Evolutionary conservation across 1,140 invertebrate species (phyloP).

Genomic region (Caenorhabditis latens): DNA sequence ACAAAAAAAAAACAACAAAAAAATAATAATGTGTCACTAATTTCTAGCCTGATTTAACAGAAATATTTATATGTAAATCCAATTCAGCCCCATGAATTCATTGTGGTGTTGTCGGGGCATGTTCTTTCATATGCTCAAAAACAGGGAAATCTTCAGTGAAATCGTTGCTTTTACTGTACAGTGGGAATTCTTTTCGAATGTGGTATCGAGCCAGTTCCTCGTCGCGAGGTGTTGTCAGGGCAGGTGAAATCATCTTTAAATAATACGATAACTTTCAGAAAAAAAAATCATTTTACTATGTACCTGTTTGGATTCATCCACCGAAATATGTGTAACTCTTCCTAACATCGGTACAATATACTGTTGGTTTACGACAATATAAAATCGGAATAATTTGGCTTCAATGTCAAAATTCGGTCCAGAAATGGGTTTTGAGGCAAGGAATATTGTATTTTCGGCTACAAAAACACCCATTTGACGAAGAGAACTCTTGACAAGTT

Average conservation of each 20-base stretch:
- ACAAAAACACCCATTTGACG: constrained; percentile 68
- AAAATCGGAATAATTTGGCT: constrained; percentile 74
- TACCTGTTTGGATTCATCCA: constrained; percentile 71
- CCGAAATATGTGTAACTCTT: constrained; percentile 73
- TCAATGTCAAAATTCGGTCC: constrained; percentile 75
- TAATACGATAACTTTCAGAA: background rate
- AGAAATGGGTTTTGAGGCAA: constrained; percentile 63
- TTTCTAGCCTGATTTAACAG: background rate
- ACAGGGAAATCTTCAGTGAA: constrained; percentile 59
- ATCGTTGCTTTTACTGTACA: constrained; percentile 60
- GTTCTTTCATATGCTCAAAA: constrained; percentile 62
- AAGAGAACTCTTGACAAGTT: constrained; percentile 69
- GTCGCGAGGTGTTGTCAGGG: constrained; percentile 48
- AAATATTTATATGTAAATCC: background rate
- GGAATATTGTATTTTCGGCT: constrained; percentile 64
- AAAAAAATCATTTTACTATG: background rate
- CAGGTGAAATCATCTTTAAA: constrained; percentile 64
- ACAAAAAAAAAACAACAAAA: constrained; percentile 12
- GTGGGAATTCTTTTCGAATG: constrained; percentile 55
- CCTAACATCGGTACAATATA: constrained; percentile 77
- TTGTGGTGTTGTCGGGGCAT: constrained; percentile 9
- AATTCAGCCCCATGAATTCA: background rate
- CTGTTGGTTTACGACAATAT: constrained; percentile 71
- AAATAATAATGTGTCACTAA: background rate
- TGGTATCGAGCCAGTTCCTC: constrained; percentile 62